Percentiles rank a stretch among this genome's conserved stretches.
Evolutionary conservation across 2,797 vertebrate genomes (phyloP).

Genomic region (Tapera naevia): DNA sequence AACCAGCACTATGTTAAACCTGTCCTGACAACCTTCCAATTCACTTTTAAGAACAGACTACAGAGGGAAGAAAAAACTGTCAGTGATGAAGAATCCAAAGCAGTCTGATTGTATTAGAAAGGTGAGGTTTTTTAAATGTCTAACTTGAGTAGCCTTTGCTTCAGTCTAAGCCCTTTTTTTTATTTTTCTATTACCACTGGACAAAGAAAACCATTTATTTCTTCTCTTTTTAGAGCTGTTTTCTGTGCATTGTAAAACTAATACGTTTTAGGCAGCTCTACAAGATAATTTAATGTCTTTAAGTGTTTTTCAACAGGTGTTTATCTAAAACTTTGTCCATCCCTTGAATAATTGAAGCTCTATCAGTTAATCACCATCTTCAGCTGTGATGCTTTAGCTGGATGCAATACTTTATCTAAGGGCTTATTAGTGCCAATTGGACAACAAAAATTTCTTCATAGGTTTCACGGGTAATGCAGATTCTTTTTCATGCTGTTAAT

Average conservation of each 20-base stretch:
- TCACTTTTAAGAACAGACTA: too few species aligned
- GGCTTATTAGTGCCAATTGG: neutral
- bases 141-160: neutral
- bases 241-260: neutral
- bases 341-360: neutral
- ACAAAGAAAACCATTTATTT: neutral
- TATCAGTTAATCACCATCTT: neutral
- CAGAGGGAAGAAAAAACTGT: too few species aligned
- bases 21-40: neutral
- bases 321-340: constrained; percentile 8
- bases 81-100: neutral
- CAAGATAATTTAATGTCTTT: neutral
- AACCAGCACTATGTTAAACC: neutral
- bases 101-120: neutral
- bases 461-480: neutral
- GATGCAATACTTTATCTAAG: neutral
- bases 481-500: neutral
- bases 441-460: neutral
- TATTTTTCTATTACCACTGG: neutral
- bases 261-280: neutral
- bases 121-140: neutral
- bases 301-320: neutral
- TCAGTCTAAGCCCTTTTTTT: neutral
- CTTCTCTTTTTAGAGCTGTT: neutral
- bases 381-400: neutral